Base-by-base conservation (phyloP, 2,797 vertebrate species). In the Adrianichthys oophorus region DNA sequence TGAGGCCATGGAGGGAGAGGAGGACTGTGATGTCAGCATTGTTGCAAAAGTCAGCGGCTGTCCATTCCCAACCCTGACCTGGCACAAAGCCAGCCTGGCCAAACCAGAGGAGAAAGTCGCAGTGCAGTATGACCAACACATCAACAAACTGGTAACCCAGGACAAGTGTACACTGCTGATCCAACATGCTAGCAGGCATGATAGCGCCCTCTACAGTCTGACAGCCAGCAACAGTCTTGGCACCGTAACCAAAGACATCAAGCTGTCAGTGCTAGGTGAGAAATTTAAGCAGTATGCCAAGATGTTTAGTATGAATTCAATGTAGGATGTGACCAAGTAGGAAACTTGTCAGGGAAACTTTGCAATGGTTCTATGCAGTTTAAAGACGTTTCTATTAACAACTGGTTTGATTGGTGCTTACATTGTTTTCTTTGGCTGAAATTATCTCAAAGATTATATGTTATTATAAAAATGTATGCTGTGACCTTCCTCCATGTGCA, bases 1-100 rank as follows among this genome's bases (percentile, higher is more conserved):
- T 56, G 98, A 99, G 84, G 92, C 92, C 59, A 90, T 98, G 90
- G 98, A 99, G 61, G 95, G 90, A 24, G 97, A 96, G 83, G 94
- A 98, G 88, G 94, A 91, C 85, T 95, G 92, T 24, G 96, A 99
- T 64, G 70, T 98, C 77, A 97, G 85, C 70, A 92, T 99, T 5
- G 84, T 95, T 78, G 96, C 96, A 0, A 99, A 95, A 87, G 91
- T 99, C 65, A 94, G 94, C 57, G 98, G 98, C n/a, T 95, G 95
- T 63, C 97, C 98, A 0, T 99, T 99, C 90, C 98, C 97, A 26
- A 91, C 92, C 0, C 87, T 99, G 41, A 92, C 93, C 26, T 99
- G 98, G 98, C 88, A 94, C 53, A 97, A 93, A 87, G 96, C 96
- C 70, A 64, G 83, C 69, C 60, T 92, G 37, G 93, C 93, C 76